Base-by-base conservation (phyloP, 2,113 vertebrate species). In the Sterrhoptilus dennistouni region DNA sequence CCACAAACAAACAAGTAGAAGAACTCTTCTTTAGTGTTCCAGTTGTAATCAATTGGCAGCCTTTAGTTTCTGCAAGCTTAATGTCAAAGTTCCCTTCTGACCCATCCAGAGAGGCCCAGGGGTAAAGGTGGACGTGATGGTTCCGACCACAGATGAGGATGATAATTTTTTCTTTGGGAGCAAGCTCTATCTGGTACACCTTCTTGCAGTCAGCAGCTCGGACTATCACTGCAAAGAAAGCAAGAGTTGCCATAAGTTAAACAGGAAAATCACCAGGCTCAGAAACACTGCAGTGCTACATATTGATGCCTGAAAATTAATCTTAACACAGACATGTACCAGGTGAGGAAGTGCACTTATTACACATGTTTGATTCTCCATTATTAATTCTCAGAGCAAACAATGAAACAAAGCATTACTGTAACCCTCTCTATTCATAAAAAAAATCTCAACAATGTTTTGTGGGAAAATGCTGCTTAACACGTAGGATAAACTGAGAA, bases 171-270 rank as follows among this genome's bases (percentile, higher is more conserved):
- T 99, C 99, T 93, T 97, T 98, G 76, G 98, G 99, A 38, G 98
- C 98, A 31, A 99, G 97, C 84, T 99, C 99, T 3, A 99, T 99
- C 98, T 99, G 99, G 93, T 98, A 96, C n/a, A 99, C 98, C 78
- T 99, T 99, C 98, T 99, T 99, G 93, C 98, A 99, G 98, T 99
- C 99, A 8, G 98, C 98, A 14, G 99, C 99, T 7, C 99, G 98
- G 38, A 99, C 98, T 14, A 99, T 99, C 93, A 99, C 99, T 99
- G 97, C 5, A 56, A 93, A 50, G 33, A 72, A 50, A 80, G 52
- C 7, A 50, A 52, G 19, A 90, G 38, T 20, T 69, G 50, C 36
- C 1, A 0, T 93, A 47, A 95, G 83, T 79, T 56, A 95, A 81
- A 56, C 22, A 68, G 17, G 25, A 86, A 76, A 85, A 49, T 18